These are phyloP conservation scores for Drosophila repletoides DNA, from an alignment of 1,140 invertebrate genomes.

Conservation along the genomic window DNA sequence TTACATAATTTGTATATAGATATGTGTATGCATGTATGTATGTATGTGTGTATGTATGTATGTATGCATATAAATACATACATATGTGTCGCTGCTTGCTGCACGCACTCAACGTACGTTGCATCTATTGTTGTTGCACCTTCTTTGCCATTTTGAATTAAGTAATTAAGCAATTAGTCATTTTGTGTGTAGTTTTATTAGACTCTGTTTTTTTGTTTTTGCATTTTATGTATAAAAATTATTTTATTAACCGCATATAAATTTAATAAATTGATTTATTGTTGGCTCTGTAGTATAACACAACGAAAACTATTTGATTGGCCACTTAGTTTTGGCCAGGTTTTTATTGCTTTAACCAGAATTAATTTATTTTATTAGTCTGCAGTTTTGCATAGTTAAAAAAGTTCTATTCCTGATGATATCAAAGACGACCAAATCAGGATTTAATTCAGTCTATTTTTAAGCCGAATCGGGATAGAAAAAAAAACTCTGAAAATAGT, in stretches of 20 bases:
- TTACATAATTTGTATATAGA: constrained; percentile 35
- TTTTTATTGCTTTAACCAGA: neutral
- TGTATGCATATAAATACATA: neutral
- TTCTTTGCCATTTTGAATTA: constrained; percentile 58
- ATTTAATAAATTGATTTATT: constrained; percentile 79
- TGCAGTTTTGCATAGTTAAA: no score
- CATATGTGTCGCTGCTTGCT: neutral
- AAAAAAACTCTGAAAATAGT: no score
- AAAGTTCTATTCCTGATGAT: no score
- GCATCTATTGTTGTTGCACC: constrained; percentile 12
- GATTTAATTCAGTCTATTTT: no score
- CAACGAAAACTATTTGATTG: constrained; percentile 38
- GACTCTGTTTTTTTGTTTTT: constrained; percentile 31
- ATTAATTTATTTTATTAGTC: no score
- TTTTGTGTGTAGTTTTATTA: constrained; percentile 21
- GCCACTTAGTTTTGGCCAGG: constrained; percentile 36
- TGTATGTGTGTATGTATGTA: neutral
- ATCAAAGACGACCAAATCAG: no score
- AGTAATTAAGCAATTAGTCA: constrained; percentile 71
- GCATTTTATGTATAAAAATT: constrained; percentile 71
- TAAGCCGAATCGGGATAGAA: no score
- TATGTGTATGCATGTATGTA: neutral
- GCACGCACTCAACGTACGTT: constrained; percentile 19
- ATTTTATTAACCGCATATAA: constrained; percentile 73
- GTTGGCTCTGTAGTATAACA: constrained; percentile 22